These are phyloP conservation scores for Perithous albicinctus DNA, from an alignment of 2,888 invertebrate genomes.

Conservation along the genomic window DNA sequence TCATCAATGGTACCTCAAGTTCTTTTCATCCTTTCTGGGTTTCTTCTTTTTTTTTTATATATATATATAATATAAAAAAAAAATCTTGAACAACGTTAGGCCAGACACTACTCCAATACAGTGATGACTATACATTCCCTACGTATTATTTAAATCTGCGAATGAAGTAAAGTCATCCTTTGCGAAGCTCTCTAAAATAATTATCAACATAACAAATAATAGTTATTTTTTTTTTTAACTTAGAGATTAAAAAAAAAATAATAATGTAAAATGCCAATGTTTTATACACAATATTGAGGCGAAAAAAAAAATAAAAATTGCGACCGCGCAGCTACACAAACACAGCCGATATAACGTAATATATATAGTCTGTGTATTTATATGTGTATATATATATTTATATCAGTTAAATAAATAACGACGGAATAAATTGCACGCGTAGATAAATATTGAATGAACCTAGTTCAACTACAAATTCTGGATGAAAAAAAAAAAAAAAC, in stretches of 20 bases:
- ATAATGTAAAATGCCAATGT: constrained; percentile 10
- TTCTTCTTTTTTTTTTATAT: constrained; percentile 51
- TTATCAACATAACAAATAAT: constrained; percentile 1
- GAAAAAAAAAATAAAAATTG: constrained; percentile 9
- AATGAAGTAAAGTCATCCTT: constrained; percentile 55
- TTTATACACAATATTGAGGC: constrained; percentile 36
- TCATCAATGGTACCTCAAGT: constrained; percentile 64
- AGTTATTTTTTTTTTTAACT: too few relatives aligned
- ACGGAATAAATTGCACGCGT: constrained; percentile 63
- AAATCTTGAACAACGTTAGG: constrained; percentile 81
- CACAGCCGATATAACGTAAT: constrained; percentile 23
- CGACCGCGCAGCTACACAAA: constrained; percentile 1
- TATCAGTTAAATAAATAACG: constrained; percentile 55
- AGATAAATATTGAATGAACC: constrained; percentile 59
- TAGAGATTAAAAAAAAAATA: background rate
- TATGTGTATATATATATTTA: constrained; percentile 36
- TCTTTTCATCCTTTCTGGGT: constrained; percentile 46
- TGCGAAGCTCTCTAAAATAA: constrained; percentile 45
- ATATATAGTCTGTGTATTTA: constrained; percentile 35
- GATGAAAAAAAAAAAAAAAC: constrained; percentile 54
- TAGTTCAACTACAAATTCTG: constrained; percentile 43
- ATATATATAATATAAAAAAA: constrained; percentile 61
- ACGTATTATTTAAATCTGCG: constrained; percentile 59
- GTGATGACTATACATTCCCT: constrained; percentile 74
- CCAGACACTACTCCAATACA: constrained; percentile 83